phyloP scores from a whole-genome alignment of 2,888 invertebrate genomes.

The Eristalis pertinax region DNA sequence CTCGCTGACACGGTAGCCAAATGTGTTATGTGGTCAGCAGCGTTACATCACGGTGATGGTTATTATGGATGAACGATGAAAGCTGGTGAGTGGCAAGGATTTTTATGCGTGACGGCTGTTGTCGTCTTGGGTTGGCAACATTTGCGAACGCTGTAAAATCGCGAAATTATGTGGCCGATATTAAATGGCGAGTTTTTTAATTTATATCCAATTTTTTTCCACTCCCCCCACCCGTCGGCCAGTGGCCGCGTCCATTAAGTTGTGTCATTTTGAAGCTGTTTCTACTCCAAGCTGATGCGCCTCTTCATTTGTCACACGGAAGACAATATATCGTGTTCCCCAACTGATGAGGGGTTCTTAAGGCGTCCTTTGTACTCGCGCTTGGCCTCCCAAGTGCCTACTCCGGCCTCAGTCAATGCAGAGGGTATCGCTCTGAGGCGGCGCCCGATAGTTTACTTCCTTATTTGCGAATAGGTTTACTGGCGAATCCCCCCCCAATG shows the following conservation, averaged over 20 bases:
- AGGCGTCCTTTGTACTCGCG: not conserved
- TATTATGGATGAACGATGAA: constrained; percentile 21
- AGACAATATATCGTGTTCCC: not conserved
- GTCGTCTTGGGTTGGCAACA: constrained; percentile 43
- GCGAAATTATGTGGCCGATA: constrained; percentile 18
- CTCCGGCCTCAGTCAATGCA: not conserved
- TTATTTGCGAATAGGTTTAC: constrained; percentile 14
- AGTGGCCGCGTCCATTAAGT: too few species aligned
- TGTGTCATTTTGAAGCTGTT: too few species aligned
- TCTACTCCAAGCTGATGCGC: too few species aligned
- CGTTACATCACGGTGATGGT: constrained; percentile 42
- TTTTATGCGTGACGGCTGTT: constrained; percentile 16
- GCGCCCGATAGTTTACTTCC: constrained; percentile 13
- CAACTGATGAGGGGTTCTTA: not conserved
- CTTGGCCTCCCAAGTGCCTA: not conserved
- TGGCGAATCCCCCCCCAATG: too few species aligned
- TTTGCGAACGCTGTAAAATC: constrained; percentile 43
- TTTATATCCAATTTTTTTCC: constrained; percentile 43
- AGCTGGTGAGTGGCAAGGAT: constrained; percentile 2
- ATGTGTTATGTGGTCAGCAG: constrained; percentile 61
- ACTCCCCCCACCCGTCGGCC: too few species aligned
- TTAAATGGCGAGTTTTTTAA: constrained; percentile 50
- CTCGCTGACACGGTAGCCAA: constrained; percentile 7
- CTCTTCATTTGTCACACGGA: too few species aligned
- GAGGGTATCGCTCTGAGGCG: not conserved